Conservation (phyloP, 1,140 invertebrate species). For the Diachasmimorpha longicaudata region DNA sequence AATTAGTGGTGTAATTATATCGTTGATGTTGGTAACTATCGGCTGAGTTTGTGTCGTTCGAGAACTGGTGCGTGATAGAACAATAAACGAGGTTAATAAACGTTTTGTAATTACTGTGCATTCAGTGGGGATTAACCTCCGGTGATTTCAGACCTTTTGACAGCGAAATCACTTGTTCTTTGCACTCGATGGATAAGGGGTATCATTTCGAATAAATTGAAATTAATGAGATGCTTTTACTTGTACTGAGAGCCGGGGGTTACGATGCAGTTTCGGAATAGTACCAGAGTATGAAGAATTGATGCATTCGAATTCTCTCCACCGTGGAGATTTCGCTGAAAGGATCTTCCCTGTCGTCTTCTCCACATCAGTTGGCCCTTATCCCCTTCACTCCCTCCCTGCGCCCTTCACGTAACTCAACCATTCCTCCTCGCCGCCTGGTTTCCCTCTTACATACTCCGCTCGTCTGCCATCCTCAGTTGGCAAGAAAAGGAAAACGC, state of each 20-base stretch:
- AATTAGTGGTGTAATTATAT: neutral
- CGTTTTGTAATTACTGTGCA: neutral
- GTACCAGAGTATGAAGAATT: neutral
- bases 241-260: no score
- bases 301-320: neutral
- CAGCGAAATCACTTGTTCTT: neutral
- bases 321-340: neutral
- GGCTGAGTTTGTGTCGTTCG: neutral
- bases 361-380: neutral
- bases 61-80: neutral
- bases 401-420: neutral
- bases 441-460: neutral
- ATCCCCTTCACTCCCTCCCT: neutral
- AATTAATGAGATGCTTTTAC: no score
- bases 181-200: neutral
- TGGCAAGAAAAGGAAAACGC: constrained; percentile 1
- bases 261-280: no score
- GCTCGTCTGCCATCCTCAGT: constrained; percentile 1
- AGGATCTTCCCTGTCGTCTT: neutral
- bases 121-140: neutral
- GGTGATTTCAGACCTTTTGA: neutral
- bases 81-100: constrained; percentile 3
- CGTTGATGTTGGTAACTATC: neutral
- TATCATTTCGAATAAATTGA: no score
- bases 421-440: neutral